phyloP scores from a whole-genome alignment of 64 coral and sea anemone genomes.

The Montipora efflorescens region DNA sequence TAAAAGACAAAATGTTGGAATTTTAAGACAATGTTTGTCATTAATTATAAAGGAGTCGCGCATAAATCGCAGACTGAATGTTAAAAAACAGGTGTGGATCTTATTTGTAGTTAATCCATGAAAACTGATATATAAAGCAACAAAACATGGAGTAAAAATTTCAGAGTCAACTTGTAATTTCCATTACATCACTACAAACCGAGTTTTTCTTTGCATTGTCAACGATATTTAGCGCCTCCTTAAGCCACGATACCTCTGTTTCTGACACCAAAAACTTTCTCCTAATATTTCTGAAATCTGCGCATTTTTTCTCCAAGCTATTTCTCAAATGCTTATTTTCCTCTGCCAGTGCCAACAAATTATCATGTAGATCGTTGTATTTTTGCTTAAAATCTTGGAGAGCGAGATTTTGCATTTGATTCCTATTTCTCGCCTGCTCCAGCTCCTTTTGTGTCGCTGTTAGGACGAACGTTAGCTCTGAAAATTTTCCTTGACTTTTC shows the following conservation, averaged over 20 bases:
- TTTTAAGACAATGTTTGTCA: conserved; percentile 5
- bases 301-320: conserved; percentile 64
- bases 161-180: conserved; percentile 18
- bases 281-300: conserved; percentile 37
- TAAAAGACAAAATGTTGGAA: conserved; percentile 4
- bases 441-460: conserved; percentile 70
- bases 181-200: conserved; percentile 16
- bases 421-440: conserved; percentile 53
- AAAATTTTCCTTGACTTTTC: conserved; percentile 62
- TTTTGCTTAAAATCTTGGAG: conserved; percentile 80
- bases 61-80: neutral
- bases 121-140: neutral
- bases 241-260: conserved; percentile 78
- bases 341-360: conserved; percentile 59
- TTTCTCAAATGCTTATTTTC: conserved; percentile 77
- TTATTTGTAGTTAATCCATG: neutral
- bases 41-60: conserved; percentile 27
- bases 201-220: conserved; percentile 46
- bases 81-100: neutral
- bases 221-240: conserved; percentile 86
- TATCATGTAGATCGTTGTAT: conserved; percentile 65
- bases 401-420: conserved; percentile 62
- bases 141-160: neutral
- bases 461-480: conserved; percentile 37
- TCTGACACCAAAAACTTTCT: conserved; percentile 75